Conservation (phyloP, 2,113 vertebrate species). For the Bos taurus region ARS-UCD2.0 NC_037335.1:97061001-97061500, state of each 20-base stretch:
- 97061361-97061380: background rate
- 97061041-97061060: background rate
- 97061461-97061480: background rate
- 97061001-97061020: background rate
- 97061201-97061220: background rate
- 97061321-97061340: background rate
- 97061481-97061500: background rate
- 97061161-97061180: background rate
- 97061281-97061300: background rate
- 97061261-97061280: accelerated
- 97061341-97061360: background rate
- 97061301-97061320: background rate
- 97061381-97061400: background rate
- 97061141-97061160: background rate
- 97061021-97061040: background rate
- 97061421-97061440: background rate
- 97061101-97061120: background rate
- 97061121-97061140: background rate
- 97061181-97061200: background rate
- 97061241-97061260: background rate
- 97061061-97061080: background rate
- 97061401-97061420: background rate
- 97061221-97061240: background rate
- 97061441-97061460: background rate
- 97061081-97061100: background rate